A percentile compares a stretch with the other conserved stretches of the same genome.
phyloP scores from a whole-genome alignment of 2,113 vertebrate species.

The Mola mola region DNA sequence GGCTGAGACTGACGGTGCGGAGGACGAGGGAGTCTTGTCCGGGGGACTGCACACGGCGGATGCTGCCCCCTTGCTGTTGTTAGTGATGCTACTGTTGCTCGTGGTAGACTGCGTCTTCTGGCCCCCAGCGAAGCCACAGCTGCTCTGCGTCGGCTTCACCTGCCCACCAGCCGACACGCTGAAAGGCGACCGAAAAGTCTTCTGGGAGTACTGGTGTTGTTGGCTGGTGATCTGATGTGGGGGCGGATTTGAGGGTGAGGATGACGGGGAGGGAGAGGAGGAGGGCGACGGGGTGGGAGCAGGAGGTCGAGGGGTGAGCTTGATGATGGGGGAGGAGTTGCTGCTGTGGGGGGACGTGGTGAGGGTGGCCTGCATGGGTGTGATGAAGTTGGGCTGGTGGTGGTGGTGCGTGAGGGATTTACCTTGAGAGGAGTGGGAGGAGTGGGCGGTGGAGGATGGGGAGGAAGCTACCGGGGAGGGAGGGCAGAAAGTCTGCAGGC shows the following conservation, averaged over 20 bases:
- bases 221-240: conserved; percentile 58
- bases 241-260: conserved; percentile 61
- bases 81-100: conserved; percentile 38
- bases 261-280: conserved; percentile 70
- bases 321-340: conserved; percentile 80
- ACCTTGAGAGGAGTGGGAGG: conserved; percentile 47
- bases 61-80: conserved; percentile 42
- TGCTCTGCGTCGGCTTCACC: conserved; percentile 53
- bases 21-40: conserved; percentile 56
- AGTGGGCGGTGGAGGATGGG: conserved; percentile 65
- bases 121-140: conserved; percentile 57
- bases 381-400: conserved; percentile 84
- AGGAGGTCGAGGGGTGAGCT: conserved; percentile 78
- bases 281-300: conserved; percentile 67
- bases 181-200: conserved; percentile 69
- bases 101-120: conserved; percentile 59
- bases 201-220: conserved; percentile 69
- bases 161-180: conserved; percentile 50
- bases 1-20: conserved; percentile 53
- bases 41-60: conserved; percentile 36
- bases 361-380: conserved; percentile 84
- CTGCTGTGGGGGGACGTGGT: conserved; percentile 83
- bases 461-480: conserved; percentile 80
- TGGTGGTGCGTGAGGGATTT: conserved; percentile 74
- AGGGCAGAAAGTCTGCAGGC: conserved; percentile 65